These are phyloP conservation scores for Onchidella celtica DNA, from an alignment of 2,888 invertebrate species.

Conservation along the genomic window DNA sequence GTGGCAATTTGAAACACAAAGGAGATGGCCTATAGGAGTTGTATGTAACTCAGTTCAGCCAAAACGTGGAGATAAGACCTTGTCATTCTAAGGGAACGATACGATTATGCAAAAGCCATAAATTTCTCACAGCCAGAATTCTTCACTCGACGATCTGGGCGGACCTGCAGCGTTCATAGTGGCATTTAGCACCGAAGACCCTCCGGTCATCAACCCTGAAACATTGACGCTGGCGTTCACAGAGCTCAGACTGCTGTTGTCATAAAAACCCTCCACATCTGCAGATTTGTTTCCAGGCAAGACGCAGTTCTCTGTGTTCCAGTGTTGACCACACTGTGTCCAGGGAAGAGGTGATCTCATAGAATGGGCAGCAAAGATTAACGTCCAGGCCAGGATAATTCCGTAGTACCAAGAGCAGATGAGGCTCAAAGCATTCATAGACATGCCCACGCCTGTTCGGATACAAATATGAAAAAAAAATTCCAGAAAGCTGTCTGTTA, in stretches of 20 bases:
- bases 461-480: no score
- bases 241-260: not conserved
- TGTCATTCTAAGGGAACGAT: no score
- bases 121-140: conserved; percentile 36
- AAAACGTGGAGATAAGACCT: no score
- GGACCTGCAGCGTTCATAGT: not conserved
- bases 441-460: conserved; percentile 47
- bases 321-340: conserved; percentile 45
- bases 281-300: not conserved
- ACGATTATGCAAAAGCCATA: not conserved
- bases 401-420: conserved; percentile 43
- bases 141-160: conserved; percentile 15
- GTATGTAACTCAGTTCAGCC: no score
- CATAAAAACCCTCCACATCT: no score
- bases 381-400: conserved; percentile 37
- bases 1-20: no score
- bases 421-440: conserved; percentile 36
- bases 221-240: not conserved
- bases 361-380: conserved; percentile 37
- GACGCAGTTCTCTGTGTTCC: conserved; percentile 45
- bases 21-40: no score
- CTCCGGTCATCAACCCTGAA: not conserved
- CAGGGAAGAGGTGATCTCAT: conserved; percentile 39
- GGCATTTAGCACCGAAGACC: not conserved
- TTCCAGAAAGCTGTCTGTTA: no score